A percentile compares a stretch with the other conserved stretches of the same genome.
phyloP scores from a whole-genome alignment of 2,888 invertebrate genomes.

The Andrena bicolor region DNA sequence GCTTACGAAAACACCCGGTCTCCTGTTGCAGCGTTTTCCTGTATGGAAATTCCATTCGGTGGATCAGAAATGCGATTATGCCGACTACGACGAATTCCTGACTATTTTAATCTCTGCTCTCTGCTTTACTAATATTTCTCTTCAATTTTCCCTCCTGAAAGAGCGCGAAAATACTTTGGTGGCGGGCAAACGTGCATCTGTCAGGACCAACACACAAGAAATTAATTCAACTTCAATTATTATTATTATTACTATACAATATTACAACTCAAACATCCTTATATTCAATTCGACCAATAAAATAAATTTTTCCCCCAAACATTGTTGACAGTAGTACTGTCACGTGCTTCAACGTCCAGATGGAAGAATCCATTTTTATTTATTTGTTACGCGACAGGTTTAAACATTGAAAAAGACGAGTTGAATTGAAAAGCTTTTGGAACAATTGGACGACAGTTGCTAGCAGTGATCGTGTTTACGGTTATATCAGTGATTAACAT shows the following conservation, averaged over 20 bases:
- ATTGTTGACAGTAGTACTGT: no score
- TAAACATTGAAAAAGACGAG: background rate
- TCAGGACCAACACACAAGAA: background rate
- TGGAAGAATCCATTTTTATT: no score
- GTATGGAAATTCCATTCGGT: conserved; percentile 4
- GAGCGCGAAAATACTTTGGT: background rate
- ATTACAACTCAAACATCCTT: no score
- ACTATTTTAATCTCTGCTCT: background rate
- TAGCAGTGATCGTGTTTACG: conserved; percentile 6
- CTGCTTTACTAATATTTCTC: background rate
- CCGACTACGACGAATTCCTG: conserved; percentile 19
- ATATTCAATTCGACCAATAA: no score
- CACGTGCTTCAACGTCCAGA: no score
- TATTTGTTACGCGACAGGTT: no score
- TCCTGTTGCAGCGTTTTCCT: conserved; percentile 8
- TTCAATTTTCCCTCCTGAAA: background rate
- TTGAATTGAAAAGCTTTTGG: background rate
- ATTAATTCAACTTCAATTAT: background rate
- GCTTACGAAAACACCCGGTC: background rate
- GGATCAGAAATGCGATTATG: conserved; percentile 36
- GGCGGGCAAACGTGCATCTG: no score
- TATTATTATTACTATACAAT: no score
- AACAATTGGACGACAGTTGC: background rate
- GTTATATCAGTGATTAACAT: background rate
- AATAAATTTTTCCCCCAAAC: no score